These are phyloP conservation scores for Periparus ater DNA, from an alignment of 2,797 vertebrate genomes.

Conservation along the genomic window DNA sequence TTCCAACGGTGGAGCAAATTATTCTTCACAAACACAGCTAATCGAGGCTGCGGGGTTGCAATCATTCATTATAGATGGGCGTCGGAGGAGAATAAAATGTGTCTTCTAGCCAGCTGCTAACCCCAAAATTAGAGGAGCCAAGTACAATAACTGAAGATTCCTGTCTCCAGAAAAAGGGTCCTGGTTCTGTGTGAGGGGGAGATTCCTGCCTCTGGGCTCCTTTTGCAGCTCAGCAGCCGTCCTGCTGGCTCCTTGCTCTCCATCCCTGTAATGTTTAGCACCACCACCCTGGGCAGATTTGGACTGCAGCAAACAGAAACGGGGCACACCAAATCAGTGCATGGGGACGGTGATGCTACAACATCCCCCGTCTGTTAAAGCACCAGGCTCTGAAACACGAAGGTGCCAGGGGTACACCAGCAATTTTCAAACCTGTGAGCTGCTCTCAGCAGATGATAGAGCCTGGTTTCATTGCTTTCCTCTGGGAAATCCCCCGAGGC, in stretches of 20 bases:
- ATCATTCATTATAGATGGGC: constrained; percentile 33
- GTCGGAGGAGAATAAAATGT: neutral
- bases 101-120: neutral
- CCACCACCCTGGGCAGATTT: neutral
- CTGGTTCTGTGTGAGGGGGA: neutral
- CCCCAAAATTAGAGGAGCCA: neutral
- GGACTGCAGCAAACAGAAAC: neutral
- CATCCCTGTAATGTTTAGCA: neutral
- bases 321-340: neutral
- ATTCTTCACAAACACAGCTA: constrained; percentile 34
- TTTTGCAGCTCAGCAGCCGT: neutral
- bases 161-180: neutral
- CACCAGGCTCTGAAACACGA: rapidly evolving
- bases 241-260: neutral
- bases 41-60: neutral
- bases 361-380: neutral
- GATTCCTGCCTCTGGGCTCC: neutral
- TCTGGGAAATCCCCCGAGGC: neutral
- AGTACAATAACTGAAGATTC: neutral
- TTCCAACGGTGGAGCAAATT: constrained; percentile 39
- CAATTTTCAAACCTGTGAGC: neutral
- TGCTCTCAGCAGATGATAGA: neutral
- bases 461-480: neutral
- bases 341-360: rapidly evolving
- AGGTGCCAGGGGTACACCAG: neutral